These are phyloP conservation scores for Graptemys geographica DNA, from an alignment of 2,797 vertebrate species.

Conservation along the genomic window DNA sequence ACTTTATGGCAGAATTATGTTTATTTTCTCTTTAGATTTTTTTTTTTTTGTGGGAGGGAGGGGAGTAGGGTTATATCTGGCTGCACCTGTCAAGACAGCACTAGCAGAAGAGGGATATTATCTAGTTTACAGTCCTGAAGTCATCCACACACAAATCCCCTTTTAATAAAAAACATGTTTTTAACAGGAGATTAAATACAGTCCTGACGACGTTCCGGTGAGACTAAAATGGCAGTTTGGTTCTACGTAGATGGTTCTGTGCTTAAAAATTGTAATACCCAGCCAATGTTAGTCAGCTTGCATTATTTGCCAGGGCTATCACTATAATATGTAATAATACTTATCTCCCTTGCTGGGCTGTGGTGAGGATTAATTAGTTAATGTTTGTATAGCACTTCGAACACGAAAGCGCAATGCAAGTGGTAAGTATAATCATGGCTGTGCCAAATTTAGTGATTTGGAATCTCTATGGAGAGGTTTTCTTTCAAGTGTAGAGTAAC, in stretches of 20 bases:
- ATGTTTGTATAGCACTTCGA: neutral
- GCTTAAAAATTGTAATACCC: neutral
- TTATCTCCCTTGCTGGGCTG: neutral
- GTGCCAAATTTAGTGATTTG: neutral
- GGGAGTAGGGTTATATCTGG: neutral
- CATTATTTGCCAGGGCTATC: neutral
- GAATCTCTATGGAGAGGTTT: neutral
- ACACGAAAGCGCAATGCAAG: neutral
- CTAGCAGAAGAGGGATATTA: neutral
- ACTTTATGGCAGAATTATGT: neutral
- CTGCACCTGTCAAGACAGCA: neutral
- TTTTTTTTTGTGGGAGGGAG: neutral
- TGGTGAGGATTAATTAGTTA: neutral
- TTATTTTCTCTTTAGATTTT: neutral
- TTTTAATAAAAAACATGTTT: neutral
- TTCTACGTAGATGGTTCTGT: neutral
- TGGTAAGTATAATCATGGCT: neutral
- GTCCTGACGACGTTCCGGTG: neutral
- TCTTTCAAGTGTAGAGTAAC: neutral
- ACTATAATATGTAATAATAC: neutral
- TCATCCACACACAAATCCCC: neutral
- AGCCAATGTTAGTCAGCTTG: neutral
- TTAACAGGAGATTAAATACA: neutral
- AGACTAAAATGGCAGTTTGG: neutral
- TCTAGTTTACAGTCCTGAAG: neutral